Conservation (phyloP, 2,797 vertebrate species). For the Sebastes alutus region DNA sequence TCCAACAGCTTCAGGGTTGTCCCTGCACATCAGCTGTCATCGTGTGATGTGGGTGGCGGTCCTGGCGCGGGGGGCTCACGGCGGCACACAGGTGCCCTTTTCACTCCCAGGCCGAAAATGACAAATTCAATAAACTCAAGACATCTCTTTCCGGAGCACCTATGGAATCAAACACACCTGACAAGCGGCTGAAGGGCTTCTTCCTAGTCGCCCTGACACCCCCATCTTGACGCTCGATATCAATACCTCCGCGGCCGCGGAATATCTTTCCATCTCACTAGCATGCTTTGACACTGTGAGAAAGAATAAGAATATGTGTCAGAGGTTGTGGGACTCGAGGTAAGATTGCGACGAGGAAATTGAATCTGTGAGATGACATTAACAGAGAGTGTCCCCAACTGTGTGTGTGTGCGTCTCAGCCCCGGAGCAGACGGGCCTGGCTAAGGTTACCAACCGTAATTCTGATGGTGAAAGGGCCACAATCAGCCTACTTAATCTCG, state of each 20-base stretch:
- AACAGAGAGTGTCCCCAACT: constrained; percentile 87
- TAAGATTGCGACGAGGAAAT: constrained; percentile 90
- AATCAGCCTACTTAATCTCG: constrained; percentile 90
- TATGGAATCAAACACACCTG: constrained; percentile 76
- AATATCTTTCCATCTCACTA: constrained; percentile 69
- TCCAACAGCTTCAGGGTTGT: constrained; percentile 70
- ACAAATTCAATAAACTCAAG: constrained; percentile 87
- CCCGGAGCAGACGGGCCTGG: constrained; percentile 85
- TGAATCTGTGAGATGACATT: constrained; percentile 91
- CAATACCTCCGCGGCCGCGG: constrained; percentile 59
- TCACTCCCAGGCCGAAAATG: constrained; percentile 83
- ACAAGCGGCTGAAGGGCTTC: constrained; percentile 74
- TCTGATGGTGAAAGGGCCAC: constrained; percentile 88
- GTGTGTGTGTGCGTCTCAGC: constrained; percentile 84
- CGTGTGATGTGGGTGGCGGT: constrained; percentile 67
- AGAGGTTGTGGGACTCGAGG: constrained; percentile 81
- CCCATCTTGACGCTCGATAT: constrained; percentile 66
- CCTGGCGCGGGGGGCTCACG: constrained; percentile 53
- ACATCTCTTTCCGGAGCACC: constrained; percentile 76
- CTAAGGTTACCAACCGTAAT: constrained; percentile 91
- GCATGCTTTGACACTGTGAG: constrained; percentile 68
- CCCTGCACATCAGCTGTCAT: constrained; percentile 77
- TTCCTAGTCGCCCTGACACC: constrained; percentile 70
- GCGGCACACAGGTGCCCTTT: constrained; percentile 81
- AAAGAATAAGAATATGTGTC: constrained; percentile 70